Conservation (phyloP, 2,113 vertebrate species). For the Sigmodon hispidus region DNA sequence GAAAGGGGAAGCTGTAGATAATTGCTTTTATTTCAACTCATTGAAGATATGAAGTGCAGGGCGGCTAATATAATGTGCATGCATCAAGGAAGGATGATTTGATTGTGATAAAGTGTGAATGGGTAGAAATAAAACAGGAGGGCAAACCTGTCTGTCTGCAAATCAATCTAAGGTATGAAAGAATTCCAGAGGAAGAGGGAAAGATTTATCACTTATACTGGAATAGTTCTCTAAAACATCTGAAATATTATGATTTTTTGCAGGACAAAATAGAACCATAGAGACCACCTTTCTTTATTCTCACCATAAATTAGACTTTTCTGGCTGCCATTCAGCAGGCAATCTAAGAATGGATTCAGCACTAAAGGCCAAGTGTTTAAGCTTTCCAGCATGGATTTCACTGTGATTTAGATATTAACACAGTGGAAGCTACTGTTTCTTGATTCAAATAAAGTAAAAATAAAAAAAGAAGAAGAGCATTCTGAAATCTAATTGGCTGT, state of each 20-base stretch:
- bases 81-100: neutral
- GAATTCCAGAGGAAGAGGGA: conserved; percentile 21
- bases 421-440: neutral
- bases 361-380: conserved; percentile 59
- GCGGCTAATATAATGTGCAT: conserved; percentile 22
- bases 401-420: conserved; percentile 36
- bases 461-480: neutral
- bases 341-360: neutral
- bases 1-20: conserved; percentile 34
- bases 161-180: conserved; percentile 41
- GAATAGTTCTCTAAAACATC: conserved; percentile 61
- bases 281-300: conserved; percentile 48
- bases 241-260: conserved; percentile 33
- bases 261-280: neutral
- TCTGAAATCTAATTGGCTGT: neutral
- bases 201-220: neutral
- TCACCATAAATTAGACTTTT: conserved; percentile 58
- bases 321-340: neutral
- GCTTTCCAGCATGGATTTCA: conserved; percentile 44
- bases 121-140: neutral
- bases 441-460: neutral
- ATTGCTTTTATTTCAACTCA: conserved; percentile 65
- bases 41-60: conserved; percentile 20
- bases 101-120: conserved; percentile 50
- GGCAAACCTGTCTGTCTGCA: neutral